Base-by-base conservation (phyloP, 2,888 invertebrate genomes). In the Euplagia quadripunctaria region DNA sequence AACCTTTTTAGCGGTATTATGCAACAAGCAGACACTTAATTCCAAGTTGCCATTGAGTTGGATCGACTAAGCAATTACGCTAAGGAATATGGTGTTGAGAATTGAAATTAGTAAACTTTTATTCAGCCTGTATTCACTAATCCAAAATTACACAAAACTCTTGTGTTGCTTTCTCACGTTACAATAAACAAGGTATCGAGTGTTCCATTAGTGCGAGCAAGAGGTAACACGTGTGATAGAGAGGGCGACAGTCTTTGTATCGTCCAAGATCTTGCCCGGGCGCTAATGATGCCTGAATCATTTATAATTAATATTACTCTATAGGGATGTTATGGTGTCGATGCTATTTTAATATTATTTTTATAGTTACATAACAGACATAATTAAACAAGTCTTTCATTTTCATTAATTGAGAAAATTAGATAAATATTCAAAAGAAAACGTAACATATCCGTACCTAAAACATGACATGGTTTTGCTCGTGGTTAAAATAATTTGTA, bases 231-330 rank as follows among this genome's bases (percentile, higher is more conserved):
- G 81, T 70, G 79, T 55, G 83, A 86, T 74, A n/a, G 86, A 83
- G 87, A 85, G 49, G 61, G 77, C 70, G 42, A 71, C 46, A 75
- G 71, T 75, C 81, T 88, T 85, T 84, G 82, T 86, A 82, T 79
- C 81, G 79, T 76, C 74, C 78, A 80, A 86, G 84, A 83, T 88
- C 81, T 84, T 82, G 82, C 74, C 82, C 75, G 70, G 77, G 79
- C 85, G 84, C 88, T 92, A 93, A 93, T 93, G 92, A 93, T 83
- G 90, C 86, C 87, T 79, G 86, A 83, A 83, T 85, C 84, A 87
- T 88, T 89, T 88, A 87, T 89, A 86, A 86, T 84, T 87, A 86
- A 86, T 84, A 83, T 86, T 82, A 80, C 75, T 75, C 43, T 64
- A 12, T 82, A 87, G 89, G 79, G 88, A 68, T 86, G 87, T 49